Base-by-base conservation (phyloP, 2,888 invertebrate species). In the Mythimna albipuncta region DNA sequence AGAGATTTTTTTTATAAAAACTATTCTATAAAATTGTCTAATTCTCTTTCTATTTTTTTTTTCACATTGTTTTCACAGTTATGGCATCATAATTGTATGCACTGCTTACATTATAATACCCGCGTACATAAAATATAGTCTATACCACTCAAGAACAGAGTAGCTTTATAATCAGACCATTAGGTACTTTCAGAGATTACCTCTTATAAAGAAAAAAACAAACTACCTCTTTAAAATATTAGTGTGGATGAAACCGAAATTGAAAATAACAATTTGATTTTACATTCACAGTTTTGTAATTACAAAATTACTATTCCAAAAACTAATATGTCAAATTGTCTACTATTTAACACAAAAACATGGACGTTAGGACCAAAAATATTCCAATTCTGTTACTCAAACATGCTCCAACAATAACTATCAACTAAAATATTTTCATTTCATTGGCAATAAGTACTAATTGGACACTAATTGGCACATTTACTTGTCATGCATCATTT, bases 391-490 rank as follows among this genome's bases (percentile, higher is more conserved):
- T 19, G 2, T 11, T 5, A 11, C 3, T n/a, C 41, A 10, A 0
- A n/a, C 5, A 9, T 38, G 5, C 10, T 35, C 19, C 19, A 55
- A n/a, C 11, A 50, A 32, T 38, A 64, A 63, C 21, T 52, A 32
- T 32, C 2, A 26, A 74, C 26, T 26, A 16, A 75, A 65, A 44
- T 50, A 16, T 64, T 58, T 55, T 65, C 44, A 35, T 61, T 67
- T 73, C 6, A 69, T 55, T 69, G 47, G 32, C 47, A 47, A 47
- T 47, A 62, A 57, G 47, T 58, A 61, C 26, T 59, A 64, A 63
- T 65, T 57, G 58, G 52, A 54, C 41, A 35, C 52, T 69, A 72
- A 69, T 61, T 77, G 54, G 16, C 50, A 35, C 19, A 50, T 59
- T 52, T 62, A 59, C 11, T 55, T 71, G 35, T 59, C 50, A 21